Evolutionary conservation across 2,113 vertebrate species (phyloP).

Genomic region (Hemibates koningsi): DNA sequence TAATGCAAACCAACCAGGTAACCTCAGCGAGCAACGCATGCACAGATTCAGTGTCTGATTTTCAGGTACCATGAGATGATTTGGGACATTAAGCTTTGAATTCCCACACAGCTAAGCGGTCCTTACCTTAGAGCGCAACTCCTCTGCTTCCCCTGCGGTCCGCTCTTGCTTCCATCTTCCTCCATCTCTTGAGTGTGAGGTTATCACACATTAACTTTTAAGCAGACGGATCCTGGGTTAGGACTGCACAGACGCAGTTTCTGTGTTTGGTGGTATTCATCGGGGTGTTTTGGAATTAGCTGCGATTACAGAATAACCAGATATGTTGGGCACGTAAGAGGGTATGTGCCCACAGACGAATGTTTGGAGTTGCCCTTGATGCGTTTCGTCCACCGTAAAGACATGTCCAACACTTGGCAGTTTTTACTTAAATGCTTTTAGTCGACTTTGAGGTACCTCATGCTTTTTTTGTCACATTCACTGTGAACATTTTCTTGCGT

Average conservation of each 20-base stretch:
- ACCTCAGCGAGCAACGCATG: neutral
- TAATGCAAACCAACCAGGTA: neutral
- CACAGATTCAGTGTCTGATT: neutral
- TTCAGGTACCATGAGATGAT: neutral
- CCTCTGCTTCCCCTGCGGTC: neutral
- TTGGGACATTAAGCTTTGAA: neutral
- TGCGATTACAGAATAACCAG: neutral
- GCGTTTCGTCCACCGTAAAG: fast-evolving
- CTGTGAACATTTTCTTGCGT: neutral
- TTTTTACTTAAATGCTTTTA: neutral
- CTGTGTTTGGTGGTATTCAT: neutral
- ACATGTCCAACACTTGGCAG: neutral
- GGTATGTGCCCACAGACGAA: too few species aligned
- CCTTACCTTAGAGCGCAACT: neutral
- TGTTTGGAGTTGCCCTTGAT: neutral
- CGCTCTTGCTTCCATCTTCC: neutral
- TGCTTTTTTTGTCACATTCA: neutral
- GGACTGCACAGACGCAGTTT: neutral
- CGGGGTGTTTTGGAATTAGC: neutral
- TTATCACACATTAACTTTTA: neutral
- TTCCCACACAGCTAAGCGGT: neutral
- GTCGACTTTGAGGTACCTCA: neutral
- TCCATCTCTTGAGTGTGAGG: neutral
- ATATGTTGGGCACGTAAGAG: neutral
- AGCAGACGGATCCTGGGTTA: neutral